phyloP scores from a whole-genome alignment of 2,888 invertebrate genomes.

The Leptogaster cylindrica region DNA sequence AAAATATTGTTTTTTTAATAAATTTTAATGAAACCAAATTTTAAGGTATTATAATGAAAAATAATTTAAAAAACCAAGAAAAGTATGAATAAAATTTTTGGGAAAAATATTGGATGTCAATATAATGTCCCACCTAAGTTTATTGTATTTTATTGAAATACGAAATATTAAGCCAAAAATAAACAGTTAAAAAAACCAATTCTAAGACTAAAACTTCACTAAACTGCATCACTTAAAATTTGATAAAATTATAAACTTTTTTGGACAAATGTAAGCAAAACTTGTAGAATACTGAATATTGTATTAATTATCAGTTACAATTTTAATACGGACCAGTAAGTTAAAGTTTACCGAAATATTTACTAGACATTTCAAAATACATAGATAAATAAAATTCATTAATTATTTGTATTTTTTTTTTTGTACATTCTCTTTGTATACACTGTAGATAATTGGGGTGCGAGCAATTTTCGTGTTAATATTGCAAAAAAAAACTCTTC shows the following conservation, averaged over 20 bases:
- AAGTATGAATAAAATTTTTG: not conserved
- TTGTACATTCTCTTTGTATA: slow-evolving; percentile 11
- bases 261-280: not conserved
- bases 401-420: not conserved
- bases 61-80: slow-evolving; percentile 5
- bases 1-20: slow-evolving; percentile 1
- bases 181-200: not conserved
- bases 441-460: slow-evolving; percentile 1
- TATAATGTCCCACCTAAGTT: slow-evolving; percentile 34
- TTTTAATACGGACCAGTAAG: slow-evolving; percentile 29
- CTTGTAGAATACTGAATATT: too few relatives aligned
- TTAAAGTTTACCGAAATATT: not conserved
- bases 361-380: slow-evolving; percentile 1
- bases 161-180: slow-evolving; percentile 26
- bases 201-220: not conserved
- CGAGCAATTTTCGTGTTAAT: too few relatives aligned
- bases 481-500: too few relatives aligned
- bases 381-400: not conserved
- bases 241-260: not conserved
- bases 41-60: too few relatives aligned
- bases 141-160: slow-evolving; percentile 24
- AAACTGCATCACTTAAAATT: too few relatives aligned
- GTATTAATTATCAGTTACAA: slow-evolving; percentile 1
- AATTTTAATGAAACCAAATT: slow-evolving; percentile 7
- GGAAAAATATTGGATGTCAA: slow-evolving; percentile 6